phyloP scores from a whole-genome alignment of 2,113 vertebrate genomes.

The Strix uralensis region DNA sequence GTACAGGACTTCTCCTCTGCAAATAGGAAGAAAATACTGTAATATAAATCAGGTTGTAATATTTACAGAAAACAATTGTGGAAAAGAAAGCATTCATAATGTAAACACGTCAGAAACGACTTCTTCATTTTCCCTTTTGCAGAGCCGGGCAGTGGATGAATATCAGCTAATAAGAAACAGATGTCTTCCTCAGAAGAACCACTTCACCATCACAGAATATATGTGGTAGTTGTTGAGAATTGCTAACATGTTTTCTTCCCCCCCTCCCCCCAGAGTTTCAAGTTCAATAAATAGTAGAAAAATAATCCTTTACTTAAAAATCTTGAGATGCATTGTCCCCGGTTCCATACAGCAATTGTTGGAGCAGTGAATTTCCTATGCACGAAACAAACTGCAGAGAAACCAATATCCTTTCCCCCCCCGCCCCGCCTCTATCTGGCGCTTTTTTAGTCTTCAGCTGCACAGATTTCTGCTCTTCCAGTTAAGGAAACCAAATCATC shows the following conservation, averaged over 20 bases:
- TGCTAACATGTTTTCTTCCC: slow-evolving; percentile 24
- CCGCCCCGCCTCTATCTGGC: not conserved
- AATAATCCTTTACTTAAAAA: slow-evolving; percentile 94
- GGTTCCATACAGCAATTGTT: not conserved
- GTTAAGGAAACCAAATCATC: slow-evolving; percentile 59
- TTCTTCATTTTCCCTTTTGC: slow-evolving; percentile 71
- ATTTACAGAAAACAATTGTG: slow-evolving; percentile 29
- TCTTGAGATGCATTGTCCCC: slow-evolving; percentile 76
- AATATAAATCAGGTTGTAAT: slow-evolving; percentile 1
- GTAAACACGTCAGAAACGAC: slow-evolving; percentile 61
- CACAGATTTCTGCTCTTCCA: slow-evolving; percentile 57
- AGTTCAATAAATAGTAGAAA: slow-evolving; percentile 99
- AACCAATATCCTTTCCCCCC: not conserved
- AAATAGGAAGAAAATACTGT: slow-evolving; percentile 46
- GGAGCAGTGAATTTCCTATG: not conserved
- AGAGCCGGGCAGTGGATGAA: slow-evolving; percentile 37
- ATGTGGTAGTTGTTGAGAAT: not conserved
- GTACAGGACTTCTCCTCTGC: slow-evolving; percentile 24
- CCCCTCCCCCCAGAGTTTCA: slow-evolving; percentile 57
- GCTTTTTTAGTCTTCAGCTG: not conserved
- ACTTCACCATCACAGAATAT: slow-evolving; percentile 47
- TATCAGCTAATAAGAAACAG: slow-evolving; percentile 29
- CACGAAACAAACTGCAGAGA: not conserved
- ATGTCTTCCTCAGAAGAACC: slow-evolving; percentile 48
- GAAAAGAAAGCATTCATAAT: slow-evolving; percentile 45